Percentiles rank a stretch among this genome's conserved stretches.
phyloP scores from a whole-genome alignment of 2,113 vertebrate genomes.

The Panthera leo region DNA sequence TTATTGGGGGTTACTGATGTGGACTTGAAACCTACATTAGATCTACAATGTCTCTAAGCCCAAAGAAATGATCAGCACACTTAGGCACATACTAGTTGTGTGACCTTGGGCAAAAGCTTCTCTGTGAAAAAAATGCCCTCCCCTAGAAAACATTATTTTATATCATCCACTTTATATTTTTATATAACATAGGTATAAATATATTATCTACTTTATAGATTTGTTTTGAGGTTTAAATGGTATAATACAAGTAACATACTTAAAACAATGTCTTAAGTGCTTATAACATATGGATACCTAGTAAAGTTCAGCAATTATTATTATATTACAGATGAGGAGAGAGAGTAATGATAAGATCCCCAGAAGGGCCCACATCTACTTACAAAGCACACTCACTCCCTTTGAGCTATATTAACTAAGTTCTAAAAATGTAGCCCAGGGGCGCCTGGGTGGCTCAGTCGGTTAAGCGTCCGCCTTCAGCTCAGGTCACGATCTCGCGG shows the following conservation, averaged over 20 bases:
- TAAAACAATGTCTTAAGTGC: neutral
- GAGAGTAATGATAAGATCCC: neutral
- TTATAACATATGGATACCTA: neutral
- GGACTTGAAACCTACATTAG: neutral
- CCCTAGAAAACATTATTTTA: neutral
- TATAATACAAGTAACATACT: neutral
- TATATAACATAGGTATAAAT: neutral
- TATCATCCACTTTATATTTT: neutral
- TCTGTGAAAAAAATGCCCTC: neutral
- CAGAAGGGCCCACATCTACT: neutral
- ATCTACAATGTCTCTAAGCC: neutral
- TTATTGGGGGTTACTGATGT: neutral
- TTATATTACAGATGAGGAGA: neutral
- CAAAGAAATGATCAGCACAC: neutral
- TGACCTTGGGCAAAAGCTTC: neutral
- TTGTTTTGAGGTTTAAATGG: neutral
- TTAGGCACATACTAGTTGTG: neutral
- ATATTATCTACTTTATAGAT: neutral
- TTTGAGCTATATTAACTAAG: neutral
- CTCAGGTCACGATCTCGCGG: too few relatives aligned
- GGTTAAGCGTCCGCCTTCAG: too few relatives aligned
- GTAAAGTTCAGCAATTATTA: neutral
- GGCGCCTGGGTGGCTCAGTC: too few relatives aligned
- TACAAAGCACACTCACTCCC: neutral
- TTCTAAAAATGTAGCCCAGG: neutral